Conservation (phyloP, 2,797 vertebrate genomes). For the Trachurus trachurus region DNA sequence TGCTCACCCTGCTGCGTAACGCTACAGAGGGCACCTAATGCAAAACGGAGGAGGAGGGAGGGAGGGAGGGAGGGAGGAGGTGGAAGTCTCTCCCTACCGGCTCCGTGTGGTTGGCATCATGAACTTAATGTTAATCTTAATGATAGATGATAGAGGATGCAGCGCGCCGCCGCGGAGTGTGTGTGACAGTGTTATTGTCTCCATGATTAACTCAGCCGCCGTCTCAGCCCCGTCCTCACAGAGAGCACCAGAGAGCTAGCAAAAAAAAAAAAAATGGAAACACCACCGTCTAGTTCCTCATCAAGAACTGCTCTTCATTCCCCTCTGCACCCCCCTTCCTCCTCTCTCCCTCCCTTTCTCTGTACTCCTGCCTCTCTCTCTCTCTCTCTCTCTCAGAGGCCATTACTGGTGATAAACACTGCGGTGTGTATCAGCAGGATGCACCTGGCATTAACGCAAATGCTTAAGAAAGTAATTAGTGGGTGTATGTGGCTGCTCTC, state of each 20-base stretch:
- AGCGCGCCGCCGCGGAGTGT: slow-evolving; percentile 56
- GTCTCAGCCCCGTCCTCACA: slow-evolving; percentile 52
- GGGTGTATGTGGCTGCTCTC: slow-evolving; percentile 70
- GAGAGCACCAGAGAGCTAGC: slow-evolving; percentile 54
- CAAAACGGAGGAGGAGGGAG: slow-evolving; percentile 50
- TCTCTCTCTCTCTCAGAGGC: slow-evolving; percentile 65
- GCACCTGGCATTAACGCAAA: slow-evolving; percentile 84
- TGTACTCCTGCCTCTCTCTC: slow-evolving; percentile 7
- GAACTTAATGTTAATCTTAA: slow-evolving; percentile 81
- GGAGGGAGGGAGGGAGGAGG: slow-evolving; percentile 10
- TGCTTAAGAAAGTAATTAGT: slow-evolving; percentile 86
- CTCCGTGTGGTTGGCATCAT: slow-evolving; percentile 49
- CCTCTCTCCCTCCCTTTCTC: not conserved
- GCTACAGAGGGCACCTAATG: slow-evolving; percentile 50
- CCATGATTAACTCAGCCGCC: slow-evolving; percentile 73
- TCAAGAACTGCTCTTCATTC: slow-evolving; percentile 67
- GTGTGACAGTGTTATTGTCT: slow-evolving; percentile 79
- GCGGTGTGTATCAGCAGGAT: slow-evolving; percentile 84
- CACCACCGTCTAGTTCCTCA: slow-evolving; percentile 63
- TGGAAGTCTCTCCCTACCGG: slow-evolving; percentile 33
- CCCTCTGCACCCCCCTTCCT: slow-evolving; percentile 4
- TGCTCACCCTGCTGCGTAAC: slow-evolving; percentile 31
- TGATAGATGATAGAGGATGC: slow-evolving; percentile 78
- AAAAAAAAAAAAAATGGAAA: slow-evolving; percentile 53
- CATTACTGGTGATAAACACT: slow-evolving; percentile 85